Conservation (phyloP, 1,140 invertebrate genomes). For the Copidosoma floridanum region DNA sequence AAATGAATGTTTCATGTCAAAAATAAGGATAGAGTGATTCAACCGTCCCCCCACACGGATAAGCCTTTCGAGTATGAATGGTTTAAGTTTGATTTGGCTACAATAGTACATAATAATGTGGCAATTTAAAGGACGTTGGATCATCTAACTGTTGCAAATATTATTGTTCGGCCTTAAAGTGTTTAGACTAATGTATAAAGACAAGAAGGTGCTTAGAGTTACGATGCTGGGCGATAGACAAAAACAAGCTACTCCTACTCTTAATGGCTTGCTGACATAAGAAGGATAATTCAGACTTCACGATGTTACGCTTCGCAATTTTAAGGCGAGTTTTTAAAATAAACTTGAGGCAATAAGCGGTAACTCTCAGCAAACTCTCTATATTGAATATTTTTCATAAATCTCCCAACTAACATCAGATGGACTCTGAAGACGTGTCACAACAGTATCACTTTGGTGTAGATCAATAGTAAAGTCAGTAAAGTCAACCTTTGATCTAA, state of each 20-base stretch:
- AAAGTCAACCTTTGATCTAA: background rate
- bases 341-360: background rate
- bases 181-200: background rate
- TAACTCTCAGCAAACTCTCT: background rate
- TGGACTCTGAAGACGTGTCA: background rate
- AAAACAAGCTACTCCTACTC: background rate
- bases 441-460: background rate
- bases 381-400: background rate
- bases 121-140: too few relatives aligned
- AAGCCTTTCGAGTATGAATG: too few relatives aligned
- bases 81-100: too few relatives aligned
- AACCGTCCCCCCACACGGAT: too few relatives aligned
- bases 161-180: too few relatives aligned
- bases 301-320: background rate
- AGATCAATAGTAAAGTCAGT: background rate
- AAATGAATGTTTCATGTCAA: too few relatives aligned
- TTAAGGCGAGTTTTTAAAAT: background rate
- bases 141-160: background rate
- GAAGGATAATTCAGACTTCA: background rate
- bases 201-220: background rate
- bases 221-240: background rate
- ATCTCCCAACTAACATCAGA: background rate
- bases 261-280: background rate
- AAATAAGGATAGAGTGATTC: too few relatives aligned
- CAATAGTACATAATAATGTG: too few relatives aligned